Base-by-base conservation (phyloP, 2,888 invertebrate genomes). In the Amiota communis region DNA sequence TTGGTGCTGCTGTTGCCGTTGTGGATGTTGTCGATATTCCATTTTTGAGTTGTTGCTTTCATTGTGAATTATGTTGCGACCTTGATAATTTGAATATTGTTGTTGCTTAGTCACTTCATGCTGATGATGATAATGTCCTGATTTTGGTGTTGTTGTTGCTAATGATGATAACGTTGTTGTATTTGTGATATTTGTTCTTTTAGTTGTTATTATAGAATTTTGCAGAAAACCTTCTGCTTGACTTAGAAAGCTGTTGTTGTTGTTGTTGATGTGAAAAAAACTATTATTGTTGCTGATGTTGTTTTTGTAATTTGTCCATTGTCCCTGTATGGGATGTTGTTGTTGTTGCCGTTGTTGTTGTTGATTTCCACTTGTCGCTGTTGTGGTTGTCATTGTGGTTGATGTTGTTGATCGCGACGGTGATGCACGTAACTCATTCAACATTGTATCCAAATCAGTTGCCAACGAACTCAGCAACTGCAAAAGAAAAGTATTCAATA, bases 391-490 rank as follows among this genome's bases (percentile, higher is more conserved):
- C 57, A 75, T 49, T 12, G 47, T 65, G 2, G 81, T 57, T 74
- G 81, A 75, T 70, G 67, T 59, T 73, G 80, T 74, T 36, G 78
- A 77, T 76, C 86, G 86, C 78, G 86, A 86, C 13, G 93, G 92
- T 73, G 94, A 92, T 80, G 95, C 93, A 87, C 95, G 95, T 75
- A 96, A 91, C 89, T 96, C 96, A 84, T 93, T 94, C 85, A 96
- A 92, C 95, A 96, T 95, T 83, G 94, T 94, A 90, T 96, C 96
- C 91, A 96, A 91, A 91, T 96, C 96, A 85, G 93, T 93, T 76
- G 96, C 96, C 86, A 96, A 91, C 73, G 94, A 93, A 90, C 93
- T 95, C 89, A 95, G 92, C 89, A 95, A 91, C 95, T 95, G 92
- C 59, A 93, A 93, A 48, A 20, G 8, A 12, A 36, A 23, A 59